These are phyloP conservation scores for Blastobasis adustella DNA, from an alignment of 2,888 invertebrate species.

Conservation along the genomic window DNA sequence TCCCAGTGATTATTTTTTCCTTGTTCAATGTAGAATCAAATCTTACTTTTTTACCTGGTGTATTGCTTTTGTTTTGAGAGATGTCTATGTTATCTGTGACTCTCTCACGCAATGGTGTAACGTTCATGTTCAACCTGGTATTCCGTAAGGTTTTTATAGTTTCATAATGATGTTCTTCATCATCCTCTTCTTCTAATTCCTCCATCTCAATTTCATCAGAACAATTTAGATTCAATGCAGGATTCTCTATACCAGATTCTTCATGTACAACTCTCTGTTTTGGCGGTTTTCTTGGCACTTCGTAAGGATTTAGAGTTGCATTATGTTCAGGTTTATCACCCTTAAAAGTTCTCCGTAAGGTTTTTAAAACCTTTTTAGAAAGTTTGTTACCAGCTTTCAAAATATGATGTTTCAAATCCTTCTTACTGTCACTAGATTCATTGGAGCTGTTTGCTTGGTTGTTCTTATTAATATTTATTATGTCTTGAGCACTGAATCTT, in stretches of 20 bases:
- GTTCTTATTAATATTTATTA: slow-evolving; percentile 58
- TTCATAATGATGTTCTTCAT: slow-evolving; percentile 57
- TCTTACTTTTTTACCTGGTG: slow-evolving; percentile 61
- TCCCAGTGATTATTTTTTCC: slow-evolving; percentile 65
- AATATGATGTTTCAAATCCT: slow-evolving; percentile 45
- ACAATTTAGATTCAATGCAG: slow-evolving; percentile 54
- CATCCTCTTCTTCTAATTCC: slow-evolving; percentile 36
- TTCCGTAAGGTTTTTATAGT: slow-evolving; percentile 61
- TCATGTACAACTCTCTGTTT: slow-evolving; percentile 41
- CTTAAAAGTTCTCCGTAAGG: slow-evolving; percentile 61
- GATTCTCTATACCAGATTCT: slow-evolving; percentile 64
- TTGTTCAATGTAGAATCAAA: slow-evolving; percentile 66
- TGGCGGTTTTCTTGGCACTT: slow-evolving; percentile 55
- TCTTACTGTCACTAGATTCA: slow-evolving; percentile 54
- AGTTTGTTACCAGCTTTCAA: slow-evolving; percentile 56
- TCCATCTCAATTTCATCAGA: slow-evolving; percentile 68
- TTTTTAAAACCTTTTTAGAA: slow-evolving; percentile 62
- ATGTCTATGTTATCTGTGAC: slow-evolving; percentile 36
- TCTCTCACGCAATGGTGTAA: slow-evolving; percentile 54
- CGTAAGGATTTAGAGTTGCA: slow-evolving; percentile 55
- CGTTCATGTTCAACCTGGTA: slow-evolving; percentile 57
- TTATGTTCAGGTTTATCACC: slow-evolving; percentile 49
- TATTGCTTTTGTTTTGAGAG: slow-evolving; percentile 46
- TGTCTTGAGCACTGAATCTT: slow-evolving; percentile 56
- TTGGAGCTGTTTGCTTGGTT: slow-evolving; percentile 37